Evolutionary conservation across 2,888 invertebrate species (phyloP).

Genomic region (Pheosia tremula): DNA sequence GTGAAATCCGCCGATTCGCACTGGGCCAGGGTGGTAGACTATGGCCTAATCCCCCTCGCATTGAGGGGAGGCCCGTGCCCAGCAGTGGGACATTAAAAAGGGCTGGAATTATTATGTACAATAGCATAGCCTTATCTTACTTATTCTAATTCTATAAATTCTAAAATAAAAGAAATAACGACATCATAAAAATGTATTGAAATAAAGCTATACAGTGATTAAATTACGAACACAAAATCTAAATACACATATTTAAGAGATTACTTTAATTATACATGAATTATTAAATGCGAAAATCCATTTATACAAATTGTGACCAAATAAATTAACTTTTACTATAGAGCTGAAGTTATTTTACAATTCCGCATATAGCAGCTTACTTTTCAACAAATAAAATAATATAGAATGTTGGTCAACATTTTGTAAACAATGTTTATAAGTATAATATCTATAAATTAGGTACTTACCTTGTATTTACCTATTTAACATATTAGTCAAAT

Average conservation of each 20-base stretch:
- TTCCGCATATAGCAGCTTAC: background rate
- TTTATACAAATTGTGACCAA: too few species aligned
- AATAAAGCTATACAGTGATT: background rate
- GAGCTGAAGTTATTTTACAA: background rate
- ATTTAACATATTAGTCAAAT: background rate
- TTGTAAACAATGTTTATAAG: slow-evolving; percentile 2
- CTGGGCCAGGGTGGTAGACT: too few species aligned
- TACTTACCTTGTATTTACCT: background rate
- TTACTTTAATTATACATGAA: background rate
- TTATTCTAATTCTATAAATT: too few species aligned
- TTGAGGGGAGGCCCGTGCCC: too few species aligned
- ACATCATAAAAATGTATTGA: background rate
- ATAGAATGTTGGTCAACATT: background rate
- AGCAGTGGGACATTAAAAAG: too few species aligned
- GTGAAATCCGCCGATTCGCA: too few species aligned
- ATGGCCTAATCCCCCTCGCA: too few species aligned
- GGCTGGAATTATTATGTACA: too few species aligned
- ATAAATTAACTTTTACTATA: background rate
- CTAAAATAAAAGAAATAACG: background rate
- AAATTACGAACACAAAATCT: background rate
- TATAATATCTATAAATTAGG: background rate
- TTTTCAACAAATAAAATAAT: background rate
- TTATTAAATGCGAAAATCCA: too few species aligned
- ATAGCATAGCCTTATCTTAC: too few species aligned
- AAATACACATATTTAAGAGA: background rate